These are phyloP conservation scores for Engystomops pustulosus DNA, from an alignment of 2,113 vertebrate genomes.

Conservation along the genomic window DNA sequence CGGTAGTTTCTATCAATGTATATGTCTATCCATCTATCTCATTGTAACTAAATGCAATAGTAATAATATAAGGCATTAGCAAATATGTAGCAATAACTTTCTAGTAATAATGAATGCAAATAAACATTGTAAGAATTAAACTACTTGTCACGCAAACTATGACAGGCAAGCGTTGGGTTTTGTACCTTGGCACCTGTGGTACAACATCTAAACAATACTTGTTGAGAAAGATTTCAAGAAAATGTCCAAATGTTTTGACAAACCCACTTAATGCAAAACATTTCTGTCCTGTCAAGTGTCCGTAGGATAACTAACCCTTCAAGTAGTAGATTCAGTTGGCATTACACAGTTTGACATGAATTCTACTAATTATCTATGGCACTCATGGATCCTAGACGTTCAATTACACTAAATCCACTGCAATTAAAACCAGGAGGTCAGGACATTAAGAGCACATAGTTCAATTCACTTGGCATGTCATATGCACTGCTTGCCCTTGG, in stretches of 20 bases:
- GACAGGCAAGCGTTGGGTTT: neutral
- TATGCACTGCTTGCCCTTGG: constrained; percentile 14
- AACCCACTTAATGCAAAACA: constrained; percentile 52
- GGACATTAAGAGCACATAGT: constrained; percentile 31
- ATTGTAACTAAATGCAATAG: no score
- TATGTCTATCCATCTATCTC: no score
- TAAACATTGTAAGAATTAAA: neutral
- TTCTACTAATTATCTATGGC: constrained; percentile 56
- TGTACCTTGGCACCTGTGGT: constrained; percentile 28
- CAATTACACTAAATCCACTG: constrained; percentile 44
- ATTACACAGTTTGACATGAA: constrained; percentile 58
- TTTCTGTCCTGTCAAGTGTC: constrained; percentile 47
- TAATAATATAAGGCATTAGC: no score
- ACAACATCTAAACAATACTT: constrained; percentile 43
- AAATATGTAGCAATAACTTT: neutral
- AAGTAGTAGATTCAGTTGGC: constrained; percentile 53
- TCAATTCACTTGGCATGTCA: constrained; percentile 22
- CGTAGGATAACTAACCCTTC: constrained; percentile 50
- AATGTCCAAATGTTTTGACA: constrained; percentile 55
- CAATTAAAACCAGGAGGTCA: constrained; percentile 49
- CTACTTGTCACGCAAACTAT: neutral
- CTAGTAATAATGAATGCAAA: neutral
- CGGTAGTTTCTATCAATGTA: no score
- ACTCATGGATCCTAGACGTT: constrained; percentile 52
- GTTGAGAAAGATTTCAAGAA: constrained; percentile 27